phyloP scores from a whole-genome alignment of 2,797 vertebrate genomes.

The Acanthis flammea region DNA sequence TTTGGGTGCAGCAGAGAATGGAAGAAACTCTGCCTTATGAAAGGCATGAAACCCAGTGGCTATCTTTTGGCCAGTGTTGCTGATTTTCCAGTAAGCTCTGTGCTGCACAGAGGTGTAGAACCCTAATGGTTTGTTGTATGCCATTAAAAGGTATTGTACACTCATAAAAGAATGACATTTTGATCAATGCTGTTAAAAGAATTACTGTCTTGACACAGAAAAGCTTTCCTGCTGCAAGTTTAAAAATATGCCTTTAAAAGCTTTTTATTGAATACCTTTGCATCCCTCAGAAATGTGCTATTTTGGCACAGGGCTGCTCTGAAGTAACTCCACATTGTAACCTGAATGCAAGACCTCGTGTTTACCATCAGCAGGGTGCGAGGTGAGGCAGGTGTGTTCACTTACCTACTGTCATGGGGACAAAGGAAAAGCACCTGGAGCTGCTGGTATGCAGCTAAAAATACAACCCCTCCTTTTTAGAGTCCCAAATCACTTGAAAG shows the following conservation, averaged over 20 bases:
- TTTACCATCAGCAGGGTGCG: constrained; percentile 65
- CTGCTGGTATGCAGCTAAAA: constrained; percentile 59
- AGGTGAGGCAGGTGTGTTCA: constrained; percentile 59
- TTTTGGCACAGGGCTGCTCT: constrained; percentile 81
- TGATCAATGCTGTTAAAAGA: constrained; percentile 94
- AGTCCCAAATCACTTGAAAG: constrained; percentile 58
- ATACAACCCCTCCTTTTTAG: constrained; percentile 51
- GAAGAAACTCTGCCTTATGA: constrained; percentile 45
- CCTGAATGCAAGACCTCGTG: constrained; percentile 69
- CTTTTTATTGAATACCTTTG: constrained; percentile 94
- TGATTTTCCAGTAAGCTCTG: constrained; percentile 81
- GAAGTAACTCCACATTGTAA: constrained; percentile 69
- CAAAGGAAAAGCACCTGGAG: constrained; percentile 54
- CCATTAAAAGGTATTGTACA: constrained; percentile 92
- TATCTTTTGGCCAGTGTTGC: constrained; percentile 74
- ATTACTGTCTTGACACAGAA: constrained; percentile 98
- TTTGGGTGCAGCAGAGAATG: constrained; percentile 42
- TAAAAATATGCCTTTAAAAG: constrained; percentile 89
- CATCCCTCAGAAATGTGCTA: constrained; percentile 83
- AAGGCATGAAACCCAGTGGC: constrained; percentile 60
- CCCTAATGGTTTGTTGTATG: constrained; percentile 87
- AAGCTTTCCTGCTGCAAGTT: constrained; percentile 91
- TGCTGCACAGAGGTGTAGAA: constrained; percentile 81
- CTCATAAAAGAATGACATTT: constrained; percentile 95
- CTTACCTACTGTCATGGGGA: constrained; percentile 57